Evolutionary conservation across 2,797 vertebrate genomes (phyloP).

Genomic region (Sebastes hopkinsi): DNA sequence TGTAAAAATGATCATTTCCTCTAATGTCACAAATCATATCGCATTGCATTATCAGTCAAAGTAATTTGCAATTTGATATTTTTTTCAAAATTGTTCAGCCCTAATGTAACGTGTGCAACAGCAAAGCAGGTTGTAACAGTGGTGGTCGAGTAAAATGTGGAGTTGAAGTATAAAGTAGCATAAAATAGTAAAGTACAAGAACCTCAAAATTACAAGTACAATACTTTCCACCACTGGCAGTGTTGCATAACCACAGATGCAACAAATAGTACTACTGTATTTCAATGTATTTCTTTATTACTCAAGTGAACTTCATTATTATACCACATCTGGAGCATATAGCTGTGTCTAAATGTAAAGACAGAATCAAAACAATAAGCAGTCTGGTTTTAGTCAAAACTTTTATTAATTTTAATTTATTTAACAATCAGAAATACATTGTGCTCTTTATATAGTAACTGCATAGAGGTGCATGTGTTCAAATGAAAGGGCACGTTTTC

Average conservation of each 20-base stretch:
- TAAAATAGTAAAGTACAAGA: neutral
- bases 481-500: neutral
- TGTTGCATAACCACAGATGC: neutral
- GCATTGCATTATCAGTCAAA: too few relatives aligned
- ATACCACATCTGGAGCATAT: neutral
- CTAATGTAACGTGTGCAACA: too few relatives aligned
- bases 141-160: neutral
- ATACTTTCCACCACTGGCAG: neutral
- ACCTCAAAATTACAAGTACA: neutral
- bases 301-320: neutral
- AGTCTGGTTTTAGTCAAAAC: neutral
- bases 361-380: neutral
- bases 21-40: too few relatives aligned
- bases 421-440: neutral
- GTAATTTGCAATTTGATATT: too few relatives aligned
- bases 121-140: neutral
- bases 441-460: slow-evolving; percentile 18
- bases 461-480: neutral
- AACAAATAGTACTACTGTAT: neutral
- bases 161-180: neutral
- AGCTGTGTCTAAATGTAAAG: neutral
- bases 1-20: too few relatives aligned
- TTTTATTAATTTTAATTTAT: slow-evolving; percentile 40
- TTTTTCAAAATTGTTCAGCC: too few relatives aligned
- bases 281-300: neutral